A percentile compares a stretch with the other conserved stretches of the same genome.
phyloP scores from a whole-genome alignment of 2,797 vertebrate species.

The Lagodon rhomboides region DNA sequence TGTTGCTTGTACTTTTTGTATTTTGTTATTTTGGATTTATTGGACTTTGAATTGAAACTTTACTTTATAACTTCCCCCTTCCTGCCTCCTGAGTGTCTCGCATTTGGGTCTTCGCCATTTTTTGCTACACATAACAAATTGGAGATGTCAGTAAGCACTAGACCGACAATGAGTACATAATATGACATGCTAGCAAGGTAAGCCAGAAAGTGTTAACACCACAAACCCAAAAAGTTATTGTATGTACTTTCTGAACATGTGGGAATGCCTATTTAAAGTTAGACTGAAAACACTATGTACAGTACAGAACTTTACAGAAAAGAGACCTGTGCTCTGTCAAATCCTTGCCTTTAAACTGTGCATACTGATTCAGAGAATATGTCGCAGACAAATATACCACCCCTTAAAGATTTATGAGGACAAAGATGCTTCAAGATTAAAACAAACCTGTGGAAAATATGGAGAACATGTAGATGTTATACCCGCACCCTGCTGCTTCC shows the following conservation, averaged over 20 bases:
- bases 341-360: background rate
- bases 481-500: background rate
- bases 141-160: background rate
- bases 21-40: no score
- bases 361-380: background rate
- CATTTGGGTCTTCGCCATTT: background rate
- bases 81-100: no score
- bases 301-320: background rate
- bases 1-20: no score
- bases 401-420: background rate
- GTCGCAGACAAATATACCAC: background rate
- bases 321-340: background rate
- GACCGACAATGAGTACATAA: background rate
- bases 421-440: conserved; percentile 5
- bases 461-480: background rate
- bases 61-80: no score
- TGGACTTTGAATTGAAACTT: no score
- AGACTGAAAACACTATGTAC: background rate
- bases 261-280: background rate
- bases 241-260: no score
- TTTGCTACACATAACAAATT: background rate
- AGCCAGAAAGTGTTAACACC: background rate
- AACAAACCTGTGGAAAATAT: conserved; percentile 6
- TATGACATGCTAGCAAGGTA: background rate
- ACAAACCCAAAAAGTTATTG: background rate